A percentile compares a stretch with the other conserved stretches of the same genome.
These are phyloP conservation scores for Hafferia zeledoni DNA, from an alignment of 2,797 vertebrate species.

Conservation along the genomic window DNA sequence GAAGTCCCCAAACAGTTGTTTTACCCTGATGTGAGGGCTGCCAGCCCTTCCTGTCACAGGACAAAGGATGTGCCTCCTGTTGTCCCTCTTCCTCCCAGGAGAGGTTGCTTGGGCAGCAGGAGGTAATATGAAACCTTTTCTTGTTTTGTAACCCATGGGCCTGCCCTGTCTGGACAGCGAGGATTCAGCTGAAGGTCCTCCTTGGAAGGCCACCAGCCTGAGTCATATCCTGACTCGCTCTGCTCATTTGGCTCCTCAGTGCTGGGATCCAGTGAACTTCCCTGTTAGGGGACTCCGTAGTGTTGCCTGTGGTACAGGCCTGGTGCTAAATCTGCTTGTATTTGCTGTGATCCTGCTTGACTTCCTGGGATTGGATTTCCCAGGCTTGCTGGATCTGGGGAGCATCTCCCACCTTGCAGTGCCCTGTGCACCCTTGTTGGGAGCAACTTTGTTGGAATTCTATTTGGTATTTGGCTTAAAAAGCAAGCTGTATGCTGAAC, in stretches of 20 bases:
- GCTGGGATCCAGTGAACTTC: not conserved
- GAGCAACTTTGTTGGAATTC: no score
- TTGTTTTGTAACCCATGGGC: not conserved
- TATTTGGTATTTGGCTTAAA: no score
- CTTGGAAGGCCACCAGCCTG: conserved; percentile 44
- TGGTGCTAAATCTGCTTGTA: not conserved
- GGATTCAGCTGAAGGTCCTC: conserved; percentile 5
- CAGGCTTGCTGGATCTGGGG: not conserved
- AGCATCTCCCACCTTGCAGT: rapidly evolving
- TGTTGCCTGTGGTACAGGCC: rapidly evolving
- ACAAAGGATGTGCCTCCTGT: not conserved
- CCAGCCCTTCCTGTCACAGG: not conserved
- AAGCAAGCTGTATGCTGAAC: no score
- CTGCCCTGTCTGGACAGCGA: not conserved
- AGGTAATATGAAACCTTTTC: not conserved
- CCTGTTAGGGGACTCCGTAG: rapidly evolving
- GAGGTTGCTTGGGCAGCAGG: not conserved
- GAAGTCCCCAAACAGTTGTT: not conserved
- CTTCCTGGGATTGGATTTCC: not conserved
- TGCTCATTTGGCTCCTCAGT: not conserved
- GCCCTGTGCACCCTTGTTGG: rapidly evolving
- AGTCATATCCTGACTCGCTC: conserved; percentile 24
- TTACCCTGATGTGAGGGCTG: not conserved
- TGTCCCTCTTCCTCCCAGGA: not conserved
- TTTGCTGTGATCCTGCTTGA: not conserved